Base-by-base conservation (phyloP, 2,888 invertebrate genomes). In the Parelbella ahira region DNA sequence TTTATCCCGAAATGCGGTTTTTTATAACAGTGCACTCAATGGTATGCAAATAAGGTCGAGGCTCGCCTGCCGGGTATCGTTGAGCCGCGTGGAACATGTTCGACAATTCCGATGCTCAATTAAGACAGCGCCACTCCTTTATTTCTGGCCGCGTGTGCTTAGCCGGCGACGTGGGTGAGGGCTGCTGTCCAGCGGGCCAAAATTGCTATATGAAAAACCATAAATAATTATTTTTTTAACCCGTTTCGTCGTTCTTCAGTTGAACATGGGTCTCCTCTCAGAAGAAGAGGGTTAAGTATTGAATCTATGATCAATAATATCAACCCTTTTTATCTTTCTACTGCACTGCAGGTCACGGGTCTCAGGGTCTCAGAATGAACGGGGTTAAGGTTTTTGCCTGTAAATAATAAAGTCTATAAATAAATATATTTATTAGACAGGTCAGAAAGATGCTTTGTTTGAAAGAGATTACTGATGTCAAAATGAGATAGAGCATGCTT, bases 121-220 rank as follows among this genome's bases (percentile, higher is more conserved):
- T 77, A 76, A 63, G 68, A 68, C 42, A 42, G 23, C 33, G 73
- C 56, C 65, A 64, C 70, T 68, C 70, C 74, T 70, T 71, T 76
- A 75, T 70, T 76, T 68, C 69, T 63, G 66, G 68, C 71, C 72
- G 72, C 69, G 72, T 68, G 75, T 71, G 74, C 75, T 69, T 39
- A 30, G 68, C 68, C 64, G 33, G 41, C 68, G 64, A 62, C 59
- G 54, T 62, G 58, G 55, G 51, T 47, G 37, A 44, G 36, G 42
- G 53, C 49, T 25, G 25, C 9, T 8, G n/a, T 30, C 41, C 34
- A 42, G n/a, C n/a, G n/a, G n/a, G n/a, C n/a, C n/a, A n/a, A n/a
- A n/a, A n/a, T 7, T 41, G 34, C 1, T 3, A 4, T 9, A 4
- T n/a, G 30, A 12, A 4, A n/a, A 32, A 11, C 11, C 19, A 8